Evolutionary conservation across 2,888 invertebrate species (phyloP).

Genomic region (Acleris holmiana): DNA sequence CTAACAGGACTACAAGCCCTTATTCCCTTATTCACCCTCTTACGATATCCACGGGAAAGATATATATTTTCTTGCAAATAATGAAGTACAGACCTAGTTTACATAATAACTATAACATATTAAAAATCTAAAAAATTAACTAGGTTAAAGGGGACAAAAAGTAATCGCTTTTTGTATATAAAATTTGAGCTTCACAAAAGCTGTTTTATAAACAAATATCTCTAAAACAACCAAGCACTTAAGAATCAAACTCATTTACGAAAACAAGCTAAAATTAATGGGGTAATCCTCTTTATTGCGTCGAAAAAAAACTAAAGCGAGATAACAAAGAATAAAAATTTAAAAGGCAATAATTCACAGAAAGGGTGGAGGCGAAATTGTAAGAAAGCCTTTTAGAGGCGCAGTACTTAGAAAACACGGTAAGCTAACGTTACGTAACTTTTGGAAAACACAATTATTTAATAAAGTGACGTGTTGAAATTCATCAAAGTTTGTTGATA

Average conservation of each 20-base stretch:
- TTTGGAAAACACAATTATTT: neutral
- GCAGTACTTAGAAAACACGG: slow-evolving; percentile 12
- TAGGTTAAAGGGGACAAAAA: no score
- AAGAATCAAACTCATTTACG: slow-evolving; percentile 31
- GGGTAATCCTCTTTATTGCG: slow-evolving; percentile 74
- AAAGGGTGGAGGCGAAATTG: slow-evolving; percentile 38
- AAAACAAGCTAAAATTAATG: slow-evolving; percentile 62
- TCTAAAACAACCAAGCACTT: slow-evolving; percentile 1
- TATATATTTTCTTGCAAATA: no score
- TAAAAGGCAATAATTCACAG: slow-evolving; percentile 75
- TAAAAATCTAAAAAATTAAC: no score
- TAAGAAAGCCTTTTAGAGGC: slow-evolving; percentile 33
- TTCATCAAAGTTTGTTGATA: no score
- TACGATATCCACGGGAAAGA: no score
- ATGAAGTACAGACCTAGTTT: no score
- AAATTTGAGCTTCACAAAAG: no score
- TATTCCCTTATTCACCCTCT: no score
- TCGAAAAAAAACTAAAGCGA: slow-evolving; percentile 61
- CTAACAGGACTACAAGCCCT: no score
- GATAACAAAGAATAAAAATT: slow-evolving; percentile 77
- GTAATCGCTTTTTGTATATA: no score
- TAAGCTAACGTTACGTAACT: neutral
- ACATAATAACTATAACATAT: no score
- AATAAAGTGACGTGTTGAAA: no score
- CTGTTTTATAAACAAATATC: neutral